phyloP scores from a whole-genome alignment of 2,888 invertebrate species.

The Epinotia ramella region DNA sequence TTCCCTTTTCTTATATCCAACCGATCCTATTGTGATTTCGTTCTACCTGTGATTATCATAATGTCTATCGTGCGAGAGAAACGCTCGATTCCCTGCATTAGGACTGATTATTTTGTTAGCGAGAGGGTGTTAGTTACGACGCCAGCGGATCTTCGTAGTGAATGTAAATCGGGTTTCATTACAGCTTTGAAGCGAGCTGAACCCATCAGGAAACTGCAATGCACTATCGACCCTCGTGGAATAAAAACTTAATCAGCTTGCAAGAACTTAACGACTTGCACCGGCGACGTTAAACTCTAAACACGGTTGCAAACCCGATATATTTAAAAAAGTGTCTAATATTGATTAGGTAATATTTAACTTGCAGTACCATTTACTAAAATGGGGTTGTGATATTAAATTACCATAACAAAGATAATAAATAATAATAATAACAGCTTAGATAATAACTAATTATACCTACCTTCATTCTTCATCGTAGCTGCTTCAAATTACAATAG shows the following conservation, averaged over 20 bases:
- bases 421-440: too few relatives aligned
- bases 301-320: neutral
- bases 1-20: conserved; percentile 71
- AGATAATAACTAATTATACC: conserved; percentile 31
- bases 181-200: conserved; percentile 24
- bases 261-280: conserved; percentile 15
- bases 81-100: conserved; percentile 59
- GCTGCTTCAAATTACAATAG: conserved; percentile 45
- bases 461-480: conserved; percentile 4
- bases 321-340: neutral
- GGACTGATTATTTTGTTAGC: conserved; percentile 52
- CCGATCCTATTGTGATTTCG: conserved; percentile 75
- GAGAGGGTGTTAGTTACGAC: conserved; percentile 39
- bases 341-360: neutral
- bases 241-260: conserved; percentile 20
- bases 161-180: conserved; percentile 39
- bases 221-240: conserved; percentile 25
- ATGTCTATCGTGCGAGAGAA: conserved; percentile 61
- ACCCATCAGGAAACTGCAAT: conserved; percentile 13
- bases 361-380: neutral
- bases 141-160: conserved; percentile 4
- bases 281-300: neutral
- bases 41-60: conserved; percentile 76
- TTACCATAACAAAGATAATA: conserved; percentile 17
- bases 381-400: neutral